Evolutionary conservation across 1,140 invertebrate genomes (phyloP).

Genomic region (Nephotettix cincticeps): DNA sequence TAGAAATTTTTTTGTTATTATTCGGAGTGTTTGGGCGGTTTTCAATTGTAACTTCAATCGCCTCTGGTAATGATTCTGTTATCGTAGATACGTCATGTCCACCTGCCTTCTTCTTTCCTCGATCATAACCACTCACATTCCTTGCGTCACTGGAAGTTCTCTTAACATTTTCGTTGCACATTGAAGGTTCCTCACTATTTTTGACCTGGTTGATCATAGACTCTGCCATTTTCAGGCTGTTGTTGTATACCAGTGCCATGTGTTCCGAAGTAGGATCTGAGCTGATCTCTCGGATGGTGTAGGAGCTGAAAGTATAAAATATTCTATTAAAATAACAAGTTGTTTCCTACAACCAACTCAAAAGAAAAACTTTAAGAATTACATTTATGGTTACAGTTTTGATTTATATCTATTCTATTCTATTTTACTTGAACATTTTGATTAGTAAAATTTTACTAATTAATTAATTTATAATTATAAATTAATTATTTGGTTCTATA

Average conservation of each 20-base stretch:
- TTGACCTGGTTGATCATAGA: neutral
- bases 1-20: too few species aligned
- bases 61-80: neutral
- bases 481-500: too few species aligned
- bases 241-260: neutral
- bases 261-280: neutral
- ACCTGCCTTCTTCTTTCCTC: neutral
- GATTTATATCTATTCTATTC: too few species aligned
- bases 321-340: too few species aligned
- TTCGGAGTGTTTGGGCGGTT: too few species aligned
- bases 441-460: too few species aligned
- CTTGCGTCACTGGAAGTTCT: neutral
- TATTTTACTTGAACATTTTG: too few species aligned
- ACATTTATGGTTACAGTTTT: too few species aligned
- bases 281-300: neutral
- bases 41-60: neutral
- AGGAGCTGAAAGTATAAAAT: neutral
- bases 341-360: too few species aligned
- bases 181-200: too few species aligned
- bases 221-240: neutral
- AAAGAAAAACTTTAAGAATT: too few species aligned
- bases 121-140: neutral
- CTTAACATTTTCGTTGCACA: neutral
- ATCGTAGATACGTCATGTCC: neutral
- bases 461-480: too few species aligned